These are phyloP conservation scores for Bactericera cockerelli DNA, from an alignment of 1,140 invertebrate species.

Conservation along the genomic window DNA sequence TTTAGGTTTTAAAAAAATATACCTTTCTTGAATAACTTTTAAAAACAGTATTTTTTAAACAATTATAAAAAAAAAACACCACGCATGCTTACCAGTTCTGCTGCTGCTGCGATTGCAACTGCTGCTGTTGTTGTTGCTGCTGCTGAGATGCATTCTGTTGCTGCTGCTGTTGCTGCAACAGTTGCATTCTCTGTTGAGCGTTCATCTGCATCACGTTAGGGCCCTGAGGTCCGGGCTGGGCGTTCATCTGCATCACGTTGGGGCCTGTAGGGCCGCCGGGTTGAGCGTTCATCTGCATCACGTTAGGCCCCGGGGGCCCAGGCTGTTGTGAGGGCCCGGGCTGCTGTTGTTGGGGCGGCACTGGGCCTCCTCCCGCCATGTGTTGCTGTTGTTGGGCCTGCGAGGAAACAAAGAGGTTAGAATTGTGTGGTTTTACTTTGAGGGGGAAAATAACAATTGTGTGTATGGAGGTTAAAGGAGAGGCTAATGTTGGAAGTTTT, in stretches of 20 bases:
- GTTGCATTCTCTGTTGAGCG: constrained; percentile 21
- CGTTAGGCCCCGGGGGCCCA: too few relatives aligned
- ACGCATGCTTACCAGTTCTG: constrained; percentile 17
- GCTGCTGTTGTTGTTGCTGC: constrained; percentile 28
- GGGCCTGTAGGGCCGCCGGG: constrained; percentile 31
- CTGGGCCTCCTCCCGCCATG: constrained; percentile 24
- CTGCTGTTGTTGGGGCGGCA: constrained; percentile 25
- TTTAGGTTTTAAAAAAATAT: too few relatives aligned
- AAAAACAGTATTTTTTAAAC: too few relatives aligned
- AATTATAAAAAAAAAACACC: too few relatives aligned
- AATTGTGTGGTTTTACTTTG: too few relatives aligned
- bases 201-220: constrained; percentile 28
- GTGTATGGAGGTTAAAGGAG: too few relatives aligned
- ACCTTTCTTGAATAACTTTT: too few relatives aligned
- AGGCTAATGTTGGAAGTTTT: too few relatives aligned
- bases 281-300: too few relatives aligned
- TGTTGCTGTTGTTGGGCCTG: constrained; percentile 34
- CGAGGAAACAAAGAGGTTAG: too few relatives aligned
- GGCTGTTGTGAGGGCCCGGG: constrained; percentile 29
- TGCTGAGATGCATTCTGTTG: constrained; percentile 28
- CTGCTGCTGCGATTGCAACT: constrained; percentile 25
- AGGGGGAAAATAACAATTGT: too few relatives aligned
- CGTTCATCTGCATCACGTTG: too few relatives aligned
- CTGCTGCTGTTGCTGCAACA: constrained; percentile 31
- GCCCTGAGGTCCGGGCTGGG: constrained; percentile 34